Evolutionary conservation across 2,888 invertebrate species (phyloP).

Genomic region (Chrysolina oricalcia): DNA sequence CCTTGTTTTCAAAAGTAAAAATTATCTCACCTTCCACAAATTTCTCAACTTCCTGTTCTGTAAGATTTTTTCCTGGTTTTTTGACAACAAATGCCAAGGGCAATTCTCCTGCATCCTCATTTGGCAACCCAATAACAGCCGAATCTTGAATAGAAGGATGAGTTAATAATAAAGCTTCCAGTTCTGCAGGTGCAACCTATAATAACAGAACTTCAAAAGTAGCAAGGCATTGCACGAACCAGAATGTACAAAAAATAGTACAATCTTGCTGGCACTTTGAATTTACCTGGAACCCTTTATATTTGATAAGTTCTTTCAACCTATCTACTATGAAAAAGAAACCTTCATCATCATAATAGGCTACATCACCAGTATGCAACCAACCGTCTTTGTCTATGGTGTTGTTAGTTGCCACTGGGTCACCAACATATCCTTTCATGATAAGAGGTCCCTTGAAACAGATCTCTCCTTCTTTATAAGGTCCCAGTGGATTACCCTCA

Average conservation of each 20-base stretch:
- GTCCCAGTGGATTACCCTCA: constrained; percentile 77
- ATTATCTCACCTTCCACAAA: constrained; percentile 71
- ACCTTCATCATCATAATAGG: constrained; percentile 85
- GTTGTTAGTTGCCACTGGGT: constrained; percentile 78
- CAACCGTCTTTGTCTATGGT: constrained; percentile 86
- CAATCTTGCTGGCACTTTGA: neutral
- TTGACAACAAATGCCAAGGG: constrained; percentile 85
- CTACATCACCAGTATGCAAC: constrained; percentile 88
- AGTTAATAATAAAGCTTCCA: constrained; percentile 85
- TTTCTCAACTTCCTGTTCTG: constrained; percentile 68
- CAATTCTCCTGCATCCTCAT: constrained; percentile 84
- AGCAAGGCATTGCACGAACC: neutral
- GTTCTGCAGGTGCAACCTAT: constrained; percentile 88
- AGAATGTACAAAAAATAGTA: neutral
- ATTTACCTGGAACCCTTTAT: constrained; percentile 87
- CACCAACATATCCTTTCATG: constrained; percentile 86
- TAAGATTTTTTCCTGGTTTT: constrained; percentile 73
- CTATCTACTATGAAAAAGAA: constrained; percentile 90
- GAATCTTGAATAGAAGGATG: constrained; percentile 84
- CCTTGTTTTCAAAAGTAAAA: no score
- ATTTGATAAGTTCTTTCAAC: constrained; percentile 93
- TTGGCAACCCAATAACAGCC: constrained; percentile 87
- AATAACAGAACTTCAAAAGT: constrained; percentile 21
- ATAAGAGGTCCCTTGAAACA: constrained; percentile 84
- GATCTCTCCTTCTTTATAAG: constrained; percentile 84